Evolutionary conservation across 2,888 invertebrate species (phyloP).

Genomic region (Perizoma affinitatum): DNA sequence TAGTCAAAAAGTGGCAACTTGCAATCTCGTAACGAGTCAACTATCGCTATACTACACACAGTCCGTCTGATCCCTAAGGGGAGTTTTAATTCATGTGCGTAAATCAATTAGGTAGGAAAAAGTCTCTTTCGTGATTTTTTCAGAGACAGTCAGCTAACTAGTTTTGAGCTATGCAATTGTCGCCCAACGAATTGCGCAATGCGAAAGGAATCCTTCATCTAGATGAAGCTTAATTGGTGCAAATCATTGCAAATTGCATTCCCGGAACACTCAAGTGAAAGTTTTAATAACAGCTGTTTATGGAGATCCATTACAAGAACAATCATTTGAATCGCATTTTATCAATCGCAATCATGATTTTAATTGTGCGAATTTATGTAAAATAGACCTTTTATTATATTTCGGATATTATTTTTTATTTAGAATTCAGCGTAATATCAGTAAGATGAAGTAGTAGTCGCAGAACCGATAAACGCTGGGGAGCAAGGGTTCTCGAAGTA

Average conservation of each 20-base stretch:
- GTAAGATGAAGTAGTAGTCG: background rate
- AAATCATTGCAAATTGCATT: slow-evolving; percentile 78
- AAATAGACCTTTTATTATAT: too few relatives aligned
- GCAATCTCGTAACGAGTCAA: too few relatives aligned
- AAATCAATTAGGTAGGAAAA: too few relatives aligned
- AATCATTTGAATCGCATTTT: slow-evolving; percentile 16
- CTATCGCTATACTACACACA: too few relatives aligned
- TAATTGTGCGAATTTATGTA: too few relatives aligned
- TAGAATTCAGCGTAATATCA: too few relatives aligned
- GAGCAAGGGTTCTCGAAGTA: too few relatives aligned
- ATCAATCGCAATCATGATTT: background rate
- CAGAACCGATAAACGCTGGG: background rate
- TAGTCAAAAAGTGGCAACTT: too few relatives aligned
- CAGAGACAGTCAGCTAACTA: slow-evolving; percentile 7
- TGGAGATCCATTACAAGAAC: slow-evolving; percentile 23
- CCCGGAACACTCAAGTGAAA: slow-evolving; percentile 56
- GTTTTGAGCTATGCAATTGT: slow-evolving; percentile 43
- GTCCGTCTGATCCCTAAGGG: too few relatives aligned
- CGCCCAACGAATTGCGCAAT: slow-evolving; percentile 65
- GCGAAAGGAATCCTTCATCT: slow-evolving; percentile 69
- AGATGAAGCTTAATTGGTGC: slow-evolving; percentile 73
- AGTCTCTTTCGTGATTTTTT: background rate
- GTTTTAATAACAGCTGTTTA: slow-evolving; percentile 56
- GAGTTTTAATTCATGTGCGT: too few relatives aligned
- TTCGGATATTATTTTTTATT: too few relatives aligned